A percentile compares a stretch with the other conserved stretches of the same genome.
phyloP scores from a whole-genome alignment of 2,888 invertebrate species.

The Ellobium chinense region DNA sequence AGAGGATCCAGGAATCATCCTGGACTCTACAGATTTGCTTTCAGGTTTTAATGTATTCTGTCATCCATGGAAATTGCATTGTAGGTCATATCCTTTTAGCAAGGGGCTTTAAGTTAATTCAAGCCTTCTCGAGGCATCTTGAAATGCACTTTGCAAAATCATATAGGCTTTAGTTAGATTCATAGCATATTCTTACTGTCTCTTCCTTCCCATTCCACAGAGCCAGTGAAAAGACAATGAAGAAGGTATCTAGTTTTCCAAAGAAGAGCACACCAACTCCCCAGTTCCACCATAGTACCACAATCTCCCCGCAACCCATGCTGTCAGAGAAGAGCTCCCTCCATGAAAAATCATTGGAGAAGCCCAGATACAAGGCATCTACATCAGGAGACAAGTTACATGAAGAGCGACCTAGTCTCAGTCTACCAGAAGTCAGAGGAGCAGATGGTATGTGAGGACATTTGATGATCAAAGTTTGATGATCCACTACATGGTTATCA shows the following conservation, averaged over 20 bases:
- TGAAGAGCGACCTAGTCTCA: conserved; percentile 35
- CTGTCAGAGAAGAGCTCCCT: conserved; percentile 71
- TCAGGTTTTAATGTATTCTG: too few species aligned
- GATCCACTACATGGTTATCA: too few species aligned
- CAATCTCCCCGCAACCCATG: conserved; percentile 60
- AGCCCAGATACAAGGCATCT: conserved; percentile 47
- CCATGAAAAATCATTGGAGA: conserved; percentile 62
- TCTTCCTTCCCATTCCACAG: background rate
- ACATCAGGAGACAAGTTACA: background rate
- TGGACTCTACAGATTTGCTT: too few species aligned
- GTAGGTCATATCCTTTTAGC: too few species aligned
- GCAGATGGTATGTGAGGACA: conserved; percentile 47
- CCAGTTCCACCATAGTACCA: conserved; percentile 11
- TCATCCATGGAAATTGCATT: too few species aligned
- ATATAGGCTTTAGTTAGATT: background rate
- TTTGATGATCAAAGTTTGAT: too few species aligned
- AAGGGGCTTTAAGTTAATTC: too few species aligned
- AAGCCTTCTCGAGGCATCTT: too few species aligned
- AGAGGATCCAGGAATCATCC: too few species aligned
- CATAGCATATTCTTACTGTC: too few species aligned
- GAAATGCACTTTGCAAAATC: too few species aligned
- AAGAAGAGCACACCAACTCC: conserved; percentile 30
- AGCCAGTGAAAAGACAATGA: conserved; percentile 27
- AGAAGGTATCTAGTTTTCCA: conserved; percentile 37
- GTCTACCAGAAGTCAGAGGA: conserved; percentile 51